A percentile compares a stretch with the other conserved stretches of the same genome.
Evolutionary conservation across 2,113 vertebrate genomes (phyloP).

Genomic region (Pipa parva): DNA sequence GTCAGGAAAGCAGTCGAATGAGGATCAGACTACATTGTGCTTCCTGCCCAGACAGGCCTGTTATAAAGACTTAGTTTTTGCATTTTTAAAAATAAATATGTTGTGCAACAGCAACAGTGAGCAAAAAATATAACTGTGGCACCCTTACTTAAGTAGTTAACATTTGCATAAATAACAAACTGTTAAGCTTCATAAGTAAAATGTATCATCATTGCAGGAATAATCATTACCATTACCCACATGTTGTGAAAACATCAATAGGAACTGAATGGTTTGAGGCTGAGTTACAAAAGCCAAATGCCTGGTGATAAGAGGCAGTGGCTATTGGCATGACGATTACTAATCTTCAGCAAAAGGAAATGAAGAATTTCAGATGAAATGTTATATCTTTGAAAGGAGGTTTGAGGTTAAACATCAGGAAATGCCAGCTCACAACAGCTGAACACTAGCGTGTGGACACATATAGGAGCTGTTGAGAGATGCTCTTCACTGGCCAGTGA

Average conservation of each 20-base stretch:
- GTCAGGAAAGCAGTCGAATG: too few relatives aligned
- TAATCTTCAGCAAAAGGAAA: constrained; percentile 35
- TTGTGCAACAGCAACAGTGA: background rate
- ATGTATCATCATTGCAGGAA: constrained; percentile 24
- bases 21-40: too few relatives aligned
- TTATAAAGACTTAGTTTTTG: too few relatives aligned
- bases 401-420: constrained; percentile 32
- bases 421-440: constrained; percentile 26
- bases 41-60: too few relatives aligned
- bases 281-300: constrained; percentile 29
- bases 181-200: constrained; percentile 21
- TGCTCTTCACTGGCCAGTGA: constrained; percentile 10
- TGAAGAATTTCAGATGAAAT: constrained; percentile 35
- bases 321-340: constrained; percentile 29
- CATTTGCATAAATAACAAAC: constrained; percentile 8
- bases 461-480: constrained; percentile 40
- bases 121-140: background rate
- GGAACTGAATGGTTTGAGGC: constrained; percentile 26
- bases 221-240: constrained; percentile 36
- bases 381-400: constrained; percentile 36
- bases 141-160: background rate
- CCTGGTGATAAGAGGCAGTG: constrained; percentile 15
- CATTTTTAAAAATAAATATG: background rate
- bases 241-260: constrained; percentile 37
- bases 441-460: constrained; percentile 27